Evolutionary conservation across 1,140 invertebrate genomes (phyloP).

Genomic region (Calliopsis andreniformis): DNA sequence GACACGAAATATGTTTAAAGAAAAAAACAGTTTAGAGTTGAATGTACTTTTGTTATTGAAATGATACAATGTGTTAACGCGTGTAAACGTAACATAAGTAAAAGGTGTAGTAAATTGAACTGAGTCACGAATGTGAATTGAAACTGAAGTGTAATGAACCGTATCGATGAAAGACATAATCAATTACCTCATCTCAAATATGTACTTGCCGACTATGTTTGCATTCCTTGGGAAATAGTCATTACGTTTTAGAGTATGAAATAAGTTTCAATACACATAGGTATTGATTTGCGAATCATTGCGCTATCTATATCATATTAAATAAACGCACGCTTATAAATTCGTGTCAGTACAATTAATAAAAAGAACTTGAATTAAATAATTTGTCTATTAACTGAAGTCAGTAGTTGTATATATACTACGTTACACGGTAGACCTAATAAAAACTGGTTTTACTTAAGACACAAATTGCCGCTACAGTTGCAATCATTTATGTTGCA

Average conservation of each 20-base stretch:
- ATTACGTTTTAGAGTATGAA: not conserved
- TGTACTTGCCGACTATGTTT: not conserved
- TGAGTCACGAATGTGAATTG: not conserved
- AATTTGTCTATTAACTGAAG: not conserved
- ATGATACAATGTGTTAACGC: no score
- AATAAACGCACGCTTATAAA: not conserved
- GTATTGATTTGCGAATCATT: not conserved
- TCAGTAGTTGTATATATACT: no score
- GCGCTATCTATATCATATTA: not conserved
- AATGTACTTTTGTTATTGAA: no score
- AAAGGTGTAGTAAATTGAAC: not conserved
- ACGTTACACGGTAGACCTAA: not conserved
- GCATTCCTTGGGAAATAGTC: constrained; percentile 1
- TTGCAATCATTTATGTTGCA: not conserved
- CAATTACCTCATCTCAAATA: not conserved
- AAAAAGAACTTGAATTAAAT: not conserved
- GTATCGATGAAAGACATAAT: not conserved
- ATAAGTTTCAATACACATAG: not conserved
- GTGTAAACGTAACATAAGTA: not conserved
- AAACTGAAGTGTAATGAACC: not conserved
- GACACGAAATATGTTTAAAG: no score
- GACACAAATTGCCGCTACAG: not conserved
- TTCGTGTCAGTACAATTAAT: no score
- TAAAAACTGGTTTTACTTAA: not conserved
- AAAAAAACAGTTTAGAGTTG: no score